Evolutionary conservation across 2,888 invertebrate species (phyloP).

Genomic region (Bimastos eiseni): DNA sequence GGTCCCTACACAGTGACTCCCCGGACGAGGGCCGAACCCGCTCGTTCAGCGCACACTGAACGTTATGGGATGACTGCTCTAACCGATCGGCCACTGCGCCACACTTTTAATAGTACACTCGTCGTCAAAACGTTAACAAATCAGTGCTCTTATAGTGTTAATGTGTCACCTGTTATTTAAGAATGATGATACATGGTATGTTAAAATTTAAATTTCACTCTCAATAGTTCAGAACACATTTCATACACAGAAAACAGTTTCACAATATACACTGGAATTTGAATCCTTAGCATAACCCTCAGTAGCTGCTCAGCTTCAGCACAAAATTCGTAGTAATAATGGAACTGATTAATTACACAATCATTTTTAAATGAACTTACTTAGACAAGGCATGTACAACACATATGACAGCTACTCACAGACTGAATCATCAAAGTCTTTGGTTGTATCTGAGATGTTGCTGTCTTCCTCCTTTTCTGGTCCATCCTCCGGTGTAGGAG

Average conservation of each 20-base stretch:
- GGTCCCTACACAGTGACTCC: too few relatives aligned
- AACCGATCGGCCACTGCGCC: too few relatives aligned
- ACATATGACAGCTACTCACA: neutral
- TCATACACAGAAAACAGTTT: neutral
- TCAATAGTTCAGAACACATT: neutral
- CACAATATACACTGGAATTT: neutral
- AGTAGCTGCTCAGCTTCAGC: neutral
- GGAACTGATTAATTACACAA: neutral
- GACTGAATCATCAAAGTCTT: conserved; percentile 18
- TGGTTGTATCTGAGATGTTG: neutral
- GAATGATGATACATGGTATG: neutral
- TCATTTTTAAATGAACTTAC: neutral
- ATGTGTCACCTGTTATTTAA: neutral
- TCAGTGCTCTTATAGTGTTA: neutral
- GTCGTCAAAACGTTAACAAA: neutral
- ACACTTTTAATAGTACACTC: too few relatives aligned
- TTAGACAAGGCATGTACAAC: neutral
- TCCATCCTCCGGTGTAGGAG: neutral
- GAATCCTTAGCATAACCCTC: neutral
- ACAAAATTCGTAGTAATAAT: neutral
- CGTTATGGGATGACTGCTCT: too few relatives aligned
- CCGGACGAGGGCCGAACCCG: too few relatives aligned
- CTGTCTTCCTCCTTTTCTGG: neutral
- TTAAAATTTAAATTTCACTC: neutral
- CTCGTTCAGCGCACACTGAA: too few relatives aligned